phyloP scores from a whole-genome alignment of 2,888 invertebrate species.

The Eumacrocentrus americanus region DNA sequence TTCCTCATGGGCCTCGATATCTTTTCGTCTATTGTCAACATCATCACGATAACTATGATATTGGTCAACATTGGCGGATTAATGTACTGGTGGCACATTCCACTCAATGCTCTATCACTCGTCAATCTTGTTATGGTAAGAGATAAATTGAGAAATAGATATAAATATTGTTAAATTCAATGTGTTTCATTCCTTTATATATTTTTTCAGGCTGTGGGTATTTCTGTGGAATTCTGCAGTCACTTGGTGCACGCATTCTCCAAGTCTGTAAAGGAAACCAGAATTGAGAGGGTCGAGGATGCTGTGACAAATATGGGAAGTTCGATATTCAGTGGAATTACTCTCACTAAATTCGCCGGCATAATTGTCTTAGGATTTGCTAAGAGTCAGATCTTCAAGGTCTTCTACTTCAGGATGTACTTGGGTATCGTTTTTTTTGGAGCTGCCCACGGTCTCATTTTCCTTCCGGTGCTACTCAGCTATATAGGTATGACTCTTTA shows the following conservation, averaged over 20 bases:
- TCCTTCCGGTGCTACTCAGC: constrained; percentile 95
- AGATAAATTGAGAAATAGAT: background rate
- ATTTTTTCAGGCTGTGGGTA: constrained; percentile 84
- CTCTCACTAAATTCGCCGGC: constrained; percentile 96
- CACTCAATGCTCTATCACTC: constrained; percentile 94
- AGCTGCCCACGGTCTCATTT: constrained; percentile 95
- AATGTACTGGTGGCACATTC: no score
- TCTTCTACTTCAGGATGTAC: constrained; percentile 97
- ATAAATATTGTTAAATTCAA: background rate
- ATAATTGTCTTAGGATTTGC: constrained; percentile 96
- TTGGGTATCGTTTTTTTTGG: constrained; percentile 96
- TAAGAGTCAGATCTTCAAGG: constrained; percentile 95
- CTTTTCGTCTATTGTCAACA: no score
- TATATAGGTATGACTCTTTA: constrained; percentile 97
- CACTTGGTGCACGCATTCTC: constrained; percentile 94
- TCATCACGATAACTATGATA: no score
- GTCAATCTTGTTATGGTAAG: constrained; percentile 94
- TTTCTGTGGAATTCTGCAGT: constrained; percentile 98
- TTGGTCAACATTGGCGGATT: no score
- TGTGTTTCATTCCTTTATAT: constrained; percentile 9
- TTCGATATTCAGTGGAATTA: constrained; percentile 96
- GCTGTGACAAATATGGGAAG: constrained; percentile 86
- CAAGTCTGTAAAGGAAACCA: constrained; percentile 73
- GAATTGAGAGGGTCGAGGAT: constrained; percentile 80
- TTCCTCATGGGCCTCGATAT: no score